Base-by-base conservation (phyloP, 2,113 vertebrate genomes). In the Varanus komodoensis region DNA sequence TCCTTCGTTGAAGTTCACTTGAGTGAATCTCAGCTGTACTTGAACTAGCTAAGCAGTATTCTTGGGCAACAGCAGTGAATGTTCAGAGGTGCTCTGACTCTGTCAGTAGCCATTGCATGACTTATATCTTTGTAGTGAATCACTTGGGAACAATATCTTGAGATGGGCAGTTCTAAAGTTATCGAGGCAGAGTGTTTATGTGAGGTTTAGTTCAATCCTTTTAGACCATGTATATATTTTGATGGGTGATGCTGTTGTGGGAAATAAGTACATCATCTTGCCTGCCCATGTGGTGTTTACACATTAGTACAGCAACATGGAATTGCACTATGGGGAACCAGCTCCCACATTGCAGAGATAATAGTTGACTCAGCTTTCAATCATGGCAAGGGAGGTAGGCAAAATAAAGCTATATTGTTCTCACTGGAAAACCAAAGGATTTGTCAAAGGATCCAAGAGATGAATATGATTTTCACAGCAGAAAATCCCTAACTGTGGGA, bases 131-230 rank as follows among this genome's bases (percentile, higher is more conserved):
- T 23, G 19, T 38, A 8, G 25, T 48, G 57, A 67, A 50, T n/a
- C 34, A 87, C 64, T 52, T 80, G 61, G 57, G 19, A 78, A 79
- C 64, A 67, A 80, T 32, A 68, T 80, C 4, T 48, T 32, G 57
- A 52, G 38, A 48, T 38, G 34, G 38, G 17, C 44, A 68, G 77
- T 68, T 79, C 38, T 78, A 11, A 68, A 34, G 57, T 25, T 0
- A 79, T 67, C 79, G 86, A 82, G 1, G 1, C 11, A 11, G 12
- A 78, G 71, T 48, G 21, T 0, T 86, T 14, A 84, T 82, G 6
- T 80, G 12, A 89, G 14, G 3, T 92, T 87, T 11, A 57, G 87
- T 92, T 64, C 29, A 84, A 17, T 69, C 1, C 9, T 92, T 7
- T 48, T 44, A 52, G 84, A 92, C 54, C 44, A 75, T 0, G 2